These are phyloP conservation scores for Lytechinus pictus DNA, from an alignment of 35 echinoderm and acorn worm genomes.

Conservation along the genomic window DNA sequence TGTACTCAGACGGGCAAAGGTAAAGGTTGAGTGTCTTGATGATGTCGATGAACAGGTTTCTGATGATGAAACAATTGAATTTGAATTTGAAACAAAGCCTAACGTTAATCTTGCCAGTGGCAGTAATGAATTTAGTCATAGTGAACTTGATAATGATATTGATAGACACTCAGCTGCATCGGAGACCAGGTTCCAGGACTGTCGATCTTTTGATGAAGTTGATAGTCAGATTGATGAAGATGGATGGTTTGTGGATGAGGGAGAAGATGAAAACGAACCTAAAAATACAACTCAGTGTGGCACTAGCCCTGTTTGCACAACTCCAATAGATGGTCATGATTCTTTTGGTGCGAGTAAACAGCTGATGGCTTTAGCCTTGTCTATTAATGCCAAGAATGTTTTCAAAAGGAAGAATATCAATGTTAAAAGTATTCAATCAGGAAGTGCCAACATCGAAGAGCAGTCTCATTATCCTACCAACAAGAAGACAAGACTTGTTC, in stretches of 20 bases:
- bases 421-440: background rate
- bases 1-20: too few relatives aligned
- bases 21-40: too few relatives aligned
- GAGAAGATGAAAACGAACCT: background rate
- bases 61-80: too few relatives aligned
- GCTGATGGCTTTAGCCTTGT: background rate
- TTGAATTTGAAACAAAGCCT: too few relatives aligned
- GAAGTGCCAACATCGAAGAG: background rate
- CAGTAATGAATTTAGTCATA: too few relatives aligned
- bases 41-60: too few relatives aligned
- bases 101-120: too few relatives aligned
- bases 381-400: background rate
- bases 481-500: background rate
- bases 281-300: background rate
- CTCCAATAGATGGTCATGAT: background rate
- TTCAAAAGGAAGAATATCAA: background rate
- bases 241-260: background rate
- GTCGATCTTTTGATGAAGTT: background rate
- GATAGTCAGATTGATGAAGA: background rate
- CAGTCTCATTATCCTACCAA: background rate
- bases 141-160: too few relatives aligned
- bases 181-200: background rate
- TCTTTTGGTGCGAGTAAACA: background rate
- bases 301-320: background rate
- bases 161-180: too few relatives aligned